phyloP scores from a whole-genome alignment of 2,113 vertebrate species.

The Indicator maculatus region DNA sequence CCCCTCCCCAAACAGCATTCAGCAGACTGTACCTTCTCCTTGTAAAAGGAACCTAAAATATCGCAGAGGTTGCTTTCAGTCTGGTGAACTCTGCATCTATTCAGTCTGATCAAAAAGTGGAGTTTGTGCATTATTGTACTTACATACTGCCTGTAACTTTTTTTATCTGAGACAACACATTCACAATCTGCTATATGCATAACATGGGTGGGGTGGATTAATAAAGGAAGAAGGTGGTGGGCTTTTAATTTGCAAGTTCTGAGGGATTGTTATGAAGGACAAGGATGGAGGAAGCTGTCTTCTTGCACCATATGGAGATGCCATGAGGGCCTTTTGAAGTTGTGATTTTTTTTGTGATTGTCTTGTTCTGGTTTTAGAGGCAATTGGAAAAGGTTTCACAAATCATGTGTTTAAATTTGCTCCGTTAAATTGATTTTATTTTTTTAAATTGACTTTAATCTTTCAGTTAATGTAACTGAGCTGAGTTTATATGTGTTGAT shows the following conservation, averaged over 20 bases:
- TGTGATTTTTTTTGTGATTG: background rate
- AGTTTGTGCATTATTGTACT: background rate
- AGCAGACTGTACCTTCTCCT: background rate
- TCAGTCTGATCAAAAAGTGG: background rate
- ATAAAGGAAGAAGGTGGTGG: conserved; percentile 50
- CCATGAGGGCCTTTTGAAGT: conserved; percentile 17
- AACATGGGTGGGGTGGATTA: conserved; percentile 43
- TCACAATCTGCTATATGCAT: background rate
- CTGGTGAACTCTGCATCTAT: background rate
- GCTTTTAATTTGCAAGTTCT: conserved; percentile 26
- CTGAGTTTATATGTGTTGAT: background rate
- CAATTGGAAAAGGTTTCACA: background rate
- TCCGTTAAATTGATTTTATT: background rate
- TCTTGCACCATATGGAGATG: background rate
- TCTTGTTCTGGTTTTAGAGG: conserved; percentile 1
- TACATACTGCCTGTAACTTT: background rate
- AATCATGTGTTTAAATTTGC: background rate
- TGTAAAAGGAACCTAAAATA: background rate
- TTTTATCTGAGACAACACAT: background rate
- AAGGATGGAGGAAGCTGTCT: conserved; percentile 26
- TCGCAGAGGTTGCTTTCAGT: background rate
- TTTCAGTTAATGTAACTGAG: background rate
- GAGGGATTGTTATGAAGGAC: conserved; percentile 18
- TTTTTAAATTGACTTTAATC: background rate
- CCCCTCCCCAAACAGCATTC: background rate